phyloP scores from a whole-genome alignment of 2,797 vertebrate species.

The Cirrhinus mrigala region DNA sequence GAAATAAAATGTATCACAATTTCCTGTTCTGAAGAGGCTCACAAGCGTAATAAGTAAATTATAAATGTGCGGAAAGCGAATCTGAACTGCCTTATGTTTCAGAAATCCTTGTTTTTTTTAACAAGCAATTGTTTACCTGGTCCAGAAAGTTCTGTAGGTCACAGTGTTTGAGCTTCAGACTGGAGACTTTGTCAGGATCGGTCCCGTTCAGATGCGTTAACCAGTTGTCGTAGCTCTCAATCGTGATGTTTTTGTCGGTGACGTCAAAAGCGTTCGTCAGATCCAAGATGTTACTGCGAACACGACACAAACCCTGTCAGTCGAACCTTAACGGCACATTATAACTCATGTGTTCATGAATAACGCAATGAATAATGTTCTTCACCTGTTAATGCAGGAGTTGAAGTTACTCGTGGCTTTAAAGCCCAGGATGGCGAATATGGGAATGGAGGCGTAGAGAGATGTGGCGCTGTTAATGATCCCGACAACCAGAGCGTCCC shows the following conservation, averaged over 20 bases:
- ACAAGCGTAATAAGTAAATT: neutral
- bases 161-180: constrained; percentile 77
- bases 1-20: neutral
- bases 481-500: constrained; percentile 86
- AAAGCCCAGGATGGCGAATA: constrained; percentile 93
- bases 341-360: too few species aligned
- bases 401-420: constrained; percentile 83
- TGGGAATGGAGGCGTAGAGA: constrained; percentile 86
- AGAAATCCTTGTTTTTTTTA: neutral
- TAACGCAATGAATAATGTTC: too few species aligned
- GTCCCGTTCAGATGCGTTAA: constrained; percentile 72
- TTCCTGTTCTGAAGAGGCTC: neutral
- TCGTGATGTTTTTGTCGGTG: constrained; percentile 80
- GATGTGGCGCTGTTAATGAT: constrained; percentile 90
- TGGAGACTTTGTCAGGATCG: constrained; percentile 66
- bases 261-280: constrained; percentile 86
- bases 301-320: neutral
- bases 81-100: neutral
- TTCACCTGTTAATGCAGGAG: constrained; percentile 80
- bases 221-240: constrained; percentile 77
- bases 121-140: constrained; percentile 76
- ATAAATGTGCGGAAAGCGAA: neutral
- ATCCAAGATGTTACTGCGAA: constrained; percentile 84
- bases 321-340: neutral
- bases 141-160: constrained; percentile 84